Conservation (phyloP, 2,113 vertebrate genomes). For the Plotosus lineatus region DNA sequence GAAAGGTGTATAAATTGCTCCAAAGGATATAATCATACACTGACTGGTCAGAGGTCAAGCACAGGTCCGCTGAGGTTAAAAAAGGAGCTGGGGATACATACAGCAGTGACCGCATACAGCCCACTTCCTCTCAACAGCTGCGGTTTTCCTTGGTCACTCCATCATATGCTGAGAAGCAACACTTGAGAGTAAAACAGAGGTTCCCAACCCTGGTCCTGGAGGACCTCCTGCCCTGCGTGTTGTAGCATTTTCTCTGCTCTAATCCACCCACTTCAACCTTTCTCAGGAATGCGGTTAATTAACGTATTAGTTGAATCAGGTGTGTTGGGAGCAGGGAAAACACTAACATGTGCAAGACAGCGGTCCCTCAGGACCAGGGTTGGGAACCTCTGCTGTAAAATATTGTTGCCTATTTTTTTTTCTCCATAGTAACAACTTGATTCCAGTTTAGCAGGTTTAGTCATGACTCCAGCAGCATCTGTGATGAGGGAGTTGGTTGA, state of each 20-base stretch:
- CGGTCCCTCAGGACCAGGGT: no score
- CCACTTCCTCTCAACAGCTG: not conserved
- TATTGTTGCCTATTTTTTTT: not conserved
- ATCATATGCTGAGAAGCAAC: not conserved
- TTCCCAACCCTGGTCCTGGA: no score
- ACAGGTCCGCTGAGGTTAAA: constrained; percentile 33
- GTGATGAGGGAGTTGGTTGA: constrained; percentile 49
- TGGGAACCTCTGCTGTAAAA: no score
- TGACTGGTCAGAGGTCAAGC: constrained; percentile 49
- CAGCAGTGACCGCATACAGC: no score
- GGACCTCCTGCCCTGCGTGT: no score
- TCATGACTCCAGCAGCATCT: constrained; percentile 21
- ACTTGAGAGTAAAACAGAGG: not conserved
- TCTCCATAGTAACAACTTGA: constrained; percentile 41
- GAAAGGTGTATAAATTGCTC: constrained; percentile 55
- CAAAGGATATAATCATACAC: constrained; percentile 47
- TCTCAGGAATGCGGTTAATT: no score
- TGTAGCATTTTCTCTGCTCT: no score
- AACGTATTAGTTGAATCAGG: no score
- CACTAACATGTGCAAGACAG: no score
- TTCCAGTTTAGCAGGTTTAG: constrained; percentile 35
- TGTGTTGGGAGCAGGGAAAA: no score
- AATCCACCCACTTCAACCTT: no score
- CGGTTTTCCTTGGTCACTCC: not conserved
- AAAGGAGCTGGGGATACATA: not conserved